Evolutionary conservation across 2,888 invertebrate genomes (phyloP), one percentile per base, ranked within the genome.

Genomic region (Conops quadrifasciatus): DNA sequence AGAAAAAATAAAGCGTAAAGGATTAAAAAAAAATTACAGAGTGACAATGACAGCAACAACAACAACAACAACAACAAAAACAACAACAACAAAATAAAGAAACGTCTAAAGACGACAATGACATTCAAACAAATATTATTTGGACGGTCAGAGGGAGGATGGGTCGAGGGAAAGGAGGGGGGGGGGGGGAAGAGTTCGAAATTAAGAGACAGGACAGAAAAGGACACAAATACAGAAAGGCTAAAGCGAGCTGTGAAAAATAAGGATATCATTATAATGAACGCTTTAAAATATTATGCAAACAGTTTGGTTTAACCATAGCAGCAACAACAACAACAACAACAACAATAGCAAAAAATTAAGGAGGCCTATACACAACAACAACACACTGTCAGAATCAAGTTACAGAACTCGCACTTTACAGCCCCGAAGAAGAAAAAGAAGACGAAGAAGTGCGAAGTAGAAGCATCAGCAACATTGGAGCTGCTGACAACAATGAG

Each of bases 241-340:
- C n/a, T n/a, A n/a, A n/a, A n/a, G n/a, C n/a, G 36, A 9, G 9
- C 36, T 36, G 36, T 36, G 36, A 36, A 36, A 36, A 36, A 36
- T 36, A 36, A 36, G 36, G 36, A 36, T 36, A 36, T 36, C 36
- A 36, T 67, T 47, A 58, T 64, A 71, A 71, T 58, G 49, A 71
- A 69, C 62, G 58, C 69, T 69, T 70, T 73, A 72, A 72, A 72
- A 73, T 73, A 51, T 70, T 70, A 65, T 49, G 72, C 72, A 64
- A 73, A 73, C 72, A 72, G 67, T 73, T 71, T 24, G 56, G 47
- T 24, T 19, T 7, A 45, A 47, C 63, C 24, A 26, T 11, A 60
- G 30, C 49, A 64, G 36, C 43, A 45, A 47, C 26, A 65, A n/a
- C 30, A 58, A 58, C 21, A 56, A 43, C 26, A 30, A 30, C 19